Conservation (phyloP, 2,113 vertebrate species). For the Myotis lucifugus region DNA sequence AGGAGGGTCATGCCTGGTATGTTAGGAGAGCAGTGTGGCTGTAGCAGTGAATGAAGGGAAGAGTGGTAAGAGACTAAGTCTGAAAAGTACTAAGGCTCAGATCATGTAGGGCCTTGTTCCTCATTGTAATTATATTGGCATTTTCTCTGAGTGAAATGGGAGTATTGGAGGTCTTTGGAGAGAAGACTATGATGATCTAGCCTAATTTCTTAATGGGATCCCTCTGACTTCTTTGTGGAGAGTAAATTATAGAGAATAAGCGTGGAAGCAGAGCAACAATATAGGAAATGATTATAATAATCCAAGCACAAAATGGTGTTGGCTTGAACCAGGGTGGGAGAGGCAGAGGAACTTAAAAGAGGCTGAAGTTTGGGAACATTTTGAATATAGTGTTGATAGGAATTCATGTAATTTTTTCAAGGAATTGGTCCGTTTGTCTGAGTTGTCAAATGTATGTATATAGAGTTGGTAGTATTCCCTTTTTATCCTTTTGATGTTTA, state of each 20-base stretch:
- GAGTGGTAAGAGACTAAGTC: background rate
- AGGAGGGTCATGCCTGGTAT: too few relatives aligned
- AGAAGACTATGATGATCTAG: background rate
- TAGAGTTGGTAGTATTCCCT: background rate
- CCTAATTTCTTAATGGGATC: background rate
- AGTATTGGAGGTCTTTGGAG: background rate
- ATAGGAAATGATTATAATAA: background rate
- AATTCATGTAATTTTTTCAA: background rate
- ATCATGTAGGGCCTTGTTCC: background rate
- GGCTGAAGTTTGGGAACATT: background rate
- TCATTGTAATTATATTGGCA: background rate
- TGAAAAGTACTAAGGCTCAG: background rate
- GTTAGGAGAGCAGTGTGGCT: background rate
- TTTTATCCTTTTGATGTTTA: background rate
- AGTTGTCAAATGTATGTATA: background rate
- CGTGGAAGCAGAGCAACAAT: background rate
- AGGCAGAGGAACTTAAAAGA: background rate
- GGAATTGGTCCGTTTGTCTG: background rate
- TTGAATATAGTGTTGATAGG: background rate
- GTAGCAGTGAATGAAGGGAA: background rate
- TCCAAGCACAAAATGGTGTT: background rate
- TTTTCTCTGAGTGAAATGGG: slow-evolving; percentile 3
- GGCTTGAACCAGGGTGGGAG: background rate
- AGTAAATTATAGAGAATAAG: background rate
- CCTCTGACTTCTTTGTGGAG: background rate